A percentile compares a stretch with the other conserved stretches of the same genome.
These are phyloP conservation scores for Drymonia ruficornis DNA, from an alignment of 2,888 invertebrate genomes.

Conservation along the genomic window DNA sequence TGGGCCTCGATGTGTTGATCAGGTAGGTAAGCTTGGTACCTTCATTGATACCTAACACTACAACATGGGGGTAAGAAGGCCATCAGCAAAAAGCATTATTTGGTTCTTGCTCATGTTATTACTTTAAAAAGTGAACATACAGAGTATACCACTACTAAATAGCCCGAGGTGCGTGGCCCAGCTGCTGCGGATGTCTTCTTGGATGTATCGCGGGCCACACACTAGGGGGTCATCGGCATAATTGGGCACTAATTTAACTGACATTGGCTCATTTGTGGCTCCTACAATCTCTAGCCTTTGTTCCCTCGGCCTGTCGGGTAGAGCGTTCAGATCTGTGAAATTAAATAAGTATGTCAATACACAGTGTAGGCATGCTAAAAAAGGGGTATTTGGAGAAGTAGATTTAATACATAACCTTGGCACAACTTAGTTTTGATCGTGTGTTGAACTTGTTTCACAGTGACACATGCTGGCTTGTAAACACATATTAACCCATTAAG, in stretches of 20 bases:
- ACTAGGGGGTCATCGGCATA: constrained; percentile 90
- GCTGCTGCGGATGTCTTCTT: constrained; percentile 86
- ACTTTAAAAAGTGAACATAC: constrained; percentile 74
- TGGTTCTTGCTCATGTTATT: neutral
- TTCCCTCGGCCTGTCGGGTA: constrained; percentile 86
- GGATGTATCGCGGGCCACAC: constrained; percentile 90
- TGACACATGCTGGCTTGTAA: constrained; percentile 89
- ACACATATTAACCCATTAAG: constrained; percentile 91
- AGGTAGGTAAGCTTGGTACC: constrained; percentile 84
- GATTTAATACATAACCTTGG: constrained; percentile 82
- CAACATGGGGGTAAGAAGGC: neutral
- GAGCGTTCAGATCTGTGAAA: constrained; percentile 88
- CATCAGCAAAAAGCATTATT: neutral
- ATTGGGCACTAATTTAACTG: constrained; percentile 86
- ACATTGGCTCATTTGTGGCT: constrained; percentile 83
- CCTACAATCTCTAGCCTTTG: constrained; percentile 87
- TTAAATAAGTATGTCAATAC: neutral
- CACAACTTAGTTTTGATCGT: constrained; percentile 87
- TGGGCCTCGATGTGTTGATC: constrained; percentile 86
- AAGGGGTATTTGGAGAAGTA: no score
- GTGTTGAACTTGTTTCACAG: constrained; percentile 80
- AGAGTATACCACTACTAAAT: constrained; percentile 89
- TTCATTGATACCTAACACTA: constrained; percentile 90
- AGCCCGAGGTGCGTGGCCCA: constrained; percentile 86
- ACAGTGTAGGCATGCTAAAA: no score